Evolutionary conservation across 2,797 vertebrate genomes (phyloP).

Genomic region (Echeneis naucrates): DNA sequence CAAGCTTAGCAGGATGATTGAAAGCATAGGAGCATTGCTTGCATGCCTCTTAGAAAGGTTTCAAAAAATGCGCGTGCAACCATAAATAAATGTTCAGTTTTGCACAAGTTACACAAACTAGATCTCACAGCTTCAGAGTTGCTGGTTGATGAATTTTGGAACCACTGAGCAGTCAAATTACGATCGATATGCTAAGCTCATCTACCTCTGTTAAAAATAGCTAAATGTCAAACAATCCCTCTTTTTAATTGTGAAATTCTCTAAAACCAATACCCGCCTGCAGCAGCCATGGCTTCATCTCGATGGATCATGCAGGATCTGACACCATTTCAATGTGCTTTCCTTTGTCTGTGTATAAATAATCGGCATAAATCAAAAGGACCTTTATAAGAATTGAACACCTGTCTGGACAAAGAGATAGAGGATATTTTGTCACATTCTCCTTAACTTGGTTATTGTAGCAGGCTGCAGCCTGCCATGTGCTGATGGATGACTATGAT

Average conservation of each 20-base stretch:
- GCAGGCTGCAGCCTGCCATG: slow-evolving; percentile 3
- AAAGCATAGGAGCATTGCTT: neutral
- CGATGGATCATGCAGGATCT: neutral
- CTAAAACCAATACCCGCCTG: neutral
- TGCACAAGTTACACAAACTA: neutral
- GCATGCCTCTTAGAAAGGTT: neutral
- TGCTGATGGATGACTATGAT: slow-evolving; percentile 73
- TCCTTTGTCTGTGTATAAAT: slow-evolving; percentile 11
- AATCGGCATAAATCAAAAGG: slow-evolving; percentile 3
- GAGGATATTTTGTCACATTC: slow-evolving; percentile 32
- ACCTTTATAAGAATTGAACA: slow-evolving; percentile 37
- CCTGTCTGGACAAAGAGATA: slow-evolving; percentile 20
- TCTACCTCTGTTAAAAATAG: neutral
- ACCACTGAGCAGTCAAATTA: no score
- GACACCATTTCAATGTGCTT: slow-evolving; percentile 11
- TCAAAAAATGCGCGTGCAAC: neutral
- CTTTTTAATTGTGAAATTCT: neutral
- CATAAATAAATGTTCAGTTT: neutral
- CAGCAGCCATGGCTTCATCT: neutral
- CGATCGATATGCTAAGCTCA: neutral
- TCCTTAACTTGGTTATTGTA: slow-evolving; percentile 41
- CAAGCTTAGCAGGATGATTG: neutral
- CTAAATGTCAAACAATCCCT: neutral
- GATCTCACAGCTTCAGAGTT: neutral
- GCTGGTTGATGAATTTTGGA: neutral